Conservation (phyloP, 2,797 vertebrate genomes). For the Artibeus jamaicensis region DNA sequence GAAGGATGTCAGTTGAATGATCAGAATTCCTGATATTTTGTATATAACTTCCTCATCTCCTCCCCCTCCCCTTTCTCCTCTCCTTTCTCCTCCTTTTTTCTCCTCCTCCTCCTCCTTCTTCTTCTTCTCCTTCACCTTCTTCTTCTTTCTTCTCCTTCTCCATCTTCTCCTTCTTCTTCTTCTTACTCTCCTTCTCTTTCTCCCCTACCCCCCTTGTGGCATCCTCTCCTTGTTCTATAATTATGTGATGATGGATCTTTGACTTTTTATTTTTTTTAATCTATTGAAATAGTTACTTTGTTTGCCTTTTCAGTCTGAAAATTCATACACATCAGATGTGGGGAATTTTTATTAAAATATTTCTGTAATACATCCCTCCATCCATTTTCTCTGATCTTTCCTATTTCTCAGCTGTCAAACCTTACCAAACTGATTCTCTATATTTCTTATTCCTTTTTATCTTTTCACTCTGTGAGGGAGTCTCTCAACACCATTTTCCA, state of each 20-base stretch:
- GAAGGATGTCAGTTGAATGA: neutral
- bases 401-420: neutral
- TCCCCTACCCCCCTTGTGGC: no score
- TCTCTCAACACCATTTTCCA: neutral
- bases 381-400: neutral
- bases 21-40: neutral
- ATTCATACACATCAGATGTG: neutral
- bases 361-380: neutral
- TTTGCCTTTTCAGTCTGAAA: neutral
- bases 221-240: neutral
- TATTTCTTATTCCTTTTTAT: neutral
- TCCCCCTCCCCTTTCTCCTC: neutral
- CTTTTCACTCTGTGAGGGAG: neutral
- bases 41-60: neutral
- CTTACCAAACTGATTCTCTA: neutral
- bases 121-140: neutral
- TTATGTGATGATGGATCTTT: neutral
- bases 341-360: neutral
- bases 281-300: neutral
- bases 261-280: neutral
- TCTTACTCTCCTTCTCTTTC: neutral
- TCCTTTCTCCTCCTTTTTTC: no score
- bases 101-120: neutral
- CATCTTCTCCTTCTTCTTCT: rapidly evolving
- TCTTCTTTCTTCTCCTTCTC: neutral